Evolutionary conservation across 2,113 vertebrate genomes (phyloP), one percentile per base, ranked within the genome.

Genomic region (Misgurnus mizolepis): DNA sequence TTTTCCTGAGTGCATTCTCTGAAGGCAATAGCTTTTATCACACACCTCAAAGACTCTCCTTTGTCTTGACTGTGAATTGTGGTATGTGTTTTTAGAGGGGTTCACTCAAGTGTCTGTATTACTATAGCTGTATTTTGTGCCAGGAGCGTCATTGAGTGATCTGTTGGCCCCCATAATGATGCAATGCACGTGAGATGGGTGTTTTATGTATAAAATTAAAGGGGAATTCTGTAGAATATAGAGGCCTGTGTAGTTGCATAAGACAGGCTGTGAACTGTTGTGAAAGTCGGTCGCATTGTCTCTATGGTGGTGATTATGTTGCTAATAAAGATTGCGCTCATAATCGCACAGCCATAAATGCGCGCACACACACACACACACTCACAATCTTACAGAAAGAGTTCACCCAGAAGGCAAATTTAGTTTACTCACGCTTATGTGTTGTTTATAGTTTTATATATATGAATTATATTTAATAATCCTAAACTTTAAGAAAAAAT

Each of bases 281-380:
- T 45, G 67, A 53, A 81, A 69, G 67, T 82, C 69, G 70, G 41
- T 49, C 10, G 47, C 47, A 69, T 62, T 49, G 43, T 14, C 72
- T 47, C 56, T 34, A 12, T 39, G 27, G 56, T 75, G 64, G 61
- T 73, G 47, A 67, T 81, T 69, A 43, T 67, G 43, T 9, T 75
- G 64, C 49, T 80, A 84, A 79, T 81, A 39, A 50, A 66, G 69
- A 81, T 81, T 81, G 79, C 62, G n/a, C 45, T 58, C 34, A 53
- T 80, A 65, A 53, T 76, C n/a, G 67, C 65, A 60, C 2, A 50
- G 17, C 15, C 62, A 53, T 65, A 72, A n/a, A 39, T 45, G 50
- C 58, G 64, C 39, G 47, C 58, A 76, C 60, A 77, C 49, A 56
- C 50, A 68, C 14, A 7, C 34, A 70, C 50, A 11, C 49, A 53